Evolutionary conservation across 2,113 vertebrate genomes (phyloP).

Genomic region (Tyrannus savana): DNA sequence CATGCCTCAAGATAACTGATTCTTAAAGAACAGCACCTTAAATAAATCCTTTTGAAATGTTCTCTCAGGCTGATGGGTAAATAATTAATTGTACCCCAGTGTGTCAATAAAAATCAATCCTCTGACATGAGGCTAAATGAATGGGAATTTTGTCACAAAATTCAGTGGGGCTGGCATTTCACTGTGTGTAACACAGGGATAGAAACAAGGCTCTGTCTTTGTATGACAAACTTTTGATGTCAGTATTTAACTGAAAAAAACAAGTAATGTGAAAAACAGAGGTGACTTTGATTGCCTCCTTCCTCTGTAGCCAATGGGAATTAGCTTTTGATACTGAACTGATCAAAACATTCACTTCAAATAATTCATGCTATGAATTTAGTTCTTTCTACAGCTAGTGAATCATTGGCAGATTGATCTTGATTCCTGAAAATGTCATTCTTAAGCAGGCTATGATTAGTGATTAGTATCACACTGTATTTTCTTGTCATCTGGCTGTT

Average conservation of each 20-base stretch:
- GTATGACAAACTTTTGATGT: background rate
- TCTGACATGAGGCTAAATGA: background rate
- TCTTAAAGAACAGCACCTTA: constrained; percentile 38
- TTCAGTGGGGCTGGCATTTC: background rate
- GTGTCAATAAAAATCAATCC: constrained; percentile 32
- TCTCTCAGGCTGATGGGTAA: constrained; percentile 7
- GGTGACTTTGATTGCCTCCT: background rate
- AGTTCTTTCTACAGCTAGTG: background rate
- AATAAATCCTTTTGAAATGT: constrained; percentile 55
- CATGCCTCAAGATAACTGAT: constrained; percentile 7
- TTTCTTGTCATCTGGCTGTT: constrained; percentile 36
- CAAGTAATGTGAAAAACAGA: background rate
- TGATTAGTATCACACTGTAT: constrained; percentile 21
- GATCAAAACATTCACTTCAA: constrained; percentile 36
- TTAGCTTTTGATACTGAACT: constrained; percentile 11
- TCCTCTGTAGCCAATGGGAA: background rate
- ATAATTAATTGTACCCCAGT: constrained; percentile 19
- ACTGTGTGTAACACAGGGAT: background rate
- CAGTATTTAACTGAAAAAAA: background rate
- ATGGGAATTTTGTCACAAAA: constrained; percentile 22
- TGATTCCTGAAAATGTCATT: constrained; percentile 35
- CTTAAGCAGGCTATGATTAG: constrained; percentile 38
- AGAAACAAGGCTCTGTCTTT: background rate
- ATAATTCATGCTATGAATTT: background rate
- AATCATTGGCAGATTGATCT: constrained; percentile 47